Evolutionary conservation across 2,888 invertebrate genomes (phyloP).

Genomic region (Criorhina ranunculi): DNA sequence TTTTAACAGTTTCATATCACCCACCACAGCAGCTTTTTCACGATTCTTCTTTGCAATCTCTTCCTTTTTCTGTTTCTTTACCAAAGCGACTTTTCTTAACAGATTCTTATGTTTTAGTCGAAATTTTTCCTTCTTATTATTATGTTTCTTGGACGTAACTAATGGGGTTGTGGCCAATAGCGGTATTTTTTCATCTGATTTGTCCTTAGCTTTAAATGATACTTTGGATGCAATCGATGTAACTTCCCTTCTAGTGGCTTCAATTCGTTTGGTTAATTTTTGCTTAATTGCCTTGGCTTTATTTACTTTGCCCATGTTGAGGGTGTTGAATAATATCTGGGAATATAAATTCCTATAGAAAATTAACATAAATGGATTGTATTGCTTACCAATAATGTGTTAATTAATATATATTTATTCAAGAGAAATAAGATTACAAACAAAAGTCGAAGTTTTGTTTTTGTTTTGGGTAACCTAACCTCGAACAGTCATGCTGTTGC

Average conservation of each 20-base stretch:
- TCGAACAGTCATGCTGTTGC: constrained; percentile 1
- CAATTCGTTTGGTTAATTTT: constrained; percentile 58
- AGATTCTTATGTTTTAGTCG: constrained; percentile 81
- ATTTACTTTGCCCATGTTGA: constrained; percentile 65
- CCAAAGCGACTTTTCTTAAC: constrained; percentile 80
- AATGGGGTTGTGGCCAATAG: constrained; percentile 38
- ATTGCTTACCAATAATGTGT: not conserved
- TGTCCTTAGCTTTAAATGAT: constrained; percentile 63
- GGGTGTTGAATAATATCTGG: not conserved
- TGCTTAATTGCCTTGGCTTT: constrained; percentile 57
- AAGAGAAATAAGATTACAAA: not conserved
- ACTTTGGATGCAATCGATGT: constrained; percentile 58
- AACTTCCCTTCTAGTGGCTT: constrained; percentile 52
- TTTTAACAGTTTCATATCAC: constrained; percentile 81
- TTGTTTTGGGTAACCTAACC: constrained; percentile 23
- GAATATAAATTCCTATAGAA: not conserved
- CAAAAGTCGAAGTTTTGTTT: not conserved
- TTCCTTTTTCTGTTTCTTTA: constrained; percentile 80
- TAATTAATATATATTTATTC: not conserved
- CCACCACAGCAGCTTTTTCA: constrained; percentile 80
- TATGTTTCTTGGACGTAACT: constrained; percentile 78
- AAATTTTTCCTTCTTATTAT: constrained; percentile 82
- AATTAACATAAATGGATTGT: not conserved
- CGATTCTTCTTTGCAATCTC: constrained; percentile 80
- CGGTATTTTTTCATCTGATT: constrained; percentile 22